Evolutionary conservation across 2,113 vertebrate species (phyloP).

Genomic region (Channa maculata): DNA sequence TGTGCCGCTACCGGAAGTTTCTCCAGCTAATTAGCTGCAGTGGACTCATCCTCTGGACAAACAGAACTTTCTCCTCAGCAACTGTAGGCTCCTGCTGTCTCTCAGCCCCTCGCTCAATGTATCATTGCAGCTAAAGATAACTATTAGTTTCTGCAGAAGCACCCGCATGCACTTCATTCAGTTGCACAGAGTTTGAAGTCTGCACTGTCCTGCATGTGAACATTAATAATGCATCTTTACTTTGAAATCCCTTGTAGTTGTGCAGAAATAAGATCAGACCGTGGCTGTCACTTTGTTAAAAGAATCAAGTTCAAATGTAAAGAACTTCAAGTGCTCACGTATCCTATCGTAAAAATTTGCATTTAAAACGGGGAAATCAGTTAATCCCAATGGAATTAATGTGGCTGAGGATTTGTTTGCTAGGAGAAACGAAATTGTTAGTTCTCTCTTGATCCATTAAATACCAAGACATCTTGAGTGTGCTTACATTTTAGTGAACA

Average conservation of each 20-base stretch:
- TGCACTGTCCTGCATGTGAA: slow-evolving; percentile 9
- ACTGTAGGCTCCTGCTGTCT: slow-evolving; percentile 50
- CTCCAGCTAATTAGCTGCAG: slow-evolving; percentile 65
- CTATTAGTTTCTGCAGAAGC: slow-evolving; percentile 33
- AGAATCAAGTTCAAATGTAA: not conserved
- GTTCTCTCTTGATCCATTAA: too few relatives aligned
- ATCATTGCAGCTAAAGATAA: slow-evolving; percentile 46
- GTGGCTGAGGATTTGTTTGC: too few relatives aligned
- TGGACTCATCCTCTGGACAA: slow-evolving; percentile 44
- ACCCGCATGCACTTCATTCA: slow-evolving; percentile 24
- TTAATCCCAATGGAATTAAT: too few relatives aligned
- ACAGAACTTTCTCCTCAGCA: slow-evolving; percentile 49
- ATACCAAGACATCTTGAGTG: too few relatives aligned
- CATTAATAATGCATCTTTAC: not conserved
- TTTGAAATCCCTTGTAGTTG: not conserved
- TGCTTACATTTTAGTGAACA: too few relatives aligned
- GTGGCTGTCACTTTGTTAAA: not conserved
- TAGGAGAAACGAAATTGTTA: too few relatives aligned
- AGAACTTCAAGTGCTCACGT: not conserved
- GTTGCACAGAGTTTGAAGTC: slow-evolving; percentile 4
- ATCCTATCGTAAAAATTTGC: too few relatives aligned
- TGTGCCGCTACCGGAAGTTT: slow-evolving; percentile 59
- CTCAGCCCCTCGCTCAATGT: slow-evolving; percentile 22
- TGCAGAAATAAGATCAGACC: not conserved
- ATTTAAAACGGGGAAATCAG: too few relatives aligned